Base-by-base conservation (phyloP, 1,140 invertebrate species). In the Sminthurides bifidus region DNA sequence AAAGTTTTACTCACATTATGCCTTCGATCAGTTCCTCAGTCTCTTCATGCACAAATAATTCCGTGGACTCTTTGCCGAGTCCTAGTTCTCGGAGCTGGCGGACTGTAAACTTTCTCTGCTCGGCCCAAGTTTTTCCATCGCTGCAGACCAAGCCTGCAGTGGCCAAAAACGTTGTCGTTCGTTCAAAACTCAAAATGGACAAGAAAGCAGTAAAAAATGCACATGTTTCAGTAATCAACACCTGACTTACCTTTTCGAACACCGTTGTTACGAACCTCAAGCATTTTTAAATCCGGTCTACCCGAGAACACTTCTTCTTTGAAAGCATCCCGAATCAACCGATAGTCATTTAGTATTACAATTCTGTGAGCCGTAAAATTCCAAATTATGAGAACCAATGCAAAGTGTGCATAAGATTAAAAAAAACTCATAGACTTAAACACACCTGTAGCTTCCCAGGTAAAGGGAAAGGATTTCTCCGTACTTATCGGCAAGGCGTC, bases 31-130 rank as follows among this genome's bases (percentile, higher is more conserved):
- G 49, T 37, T 64, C 59, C 1, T 61, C 54, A 17, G 64, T 19
- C 40, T 65, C 61, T 30, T 60, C 58, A 23, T 57, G 54, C n/a
- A 64, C 50, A 15, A 63, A 37, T 23, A 6, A 33, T 55, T 61
- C 61, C 58, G 59, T 65, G 1, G 45, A 38, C 30, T 62, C 48
- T 40, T 64, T 63, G 17, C 61, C 61, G 43, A 63, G 48, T 5
- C 64, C 64, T 3, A 65, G 40, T 8, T 63, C 58, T 44, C 54
- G 58, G 1, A 65, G 52, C 10, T 61, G 64, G 29, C 61, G 27
- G 26, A 65, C 17, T 29, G 64, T 65, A 30, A 65, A 65, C 31
- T 59, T 60, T 24, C 64, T 29, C 45, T 65, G 64, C 24, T 65
- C 64, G 2, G 10, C 33, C 64, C 64, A 65, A 29, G 53, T 52